phyloP scores from a whole-genome alignment of 2,888 invertebrate species.

The Harpalus rufipes region DNA sequence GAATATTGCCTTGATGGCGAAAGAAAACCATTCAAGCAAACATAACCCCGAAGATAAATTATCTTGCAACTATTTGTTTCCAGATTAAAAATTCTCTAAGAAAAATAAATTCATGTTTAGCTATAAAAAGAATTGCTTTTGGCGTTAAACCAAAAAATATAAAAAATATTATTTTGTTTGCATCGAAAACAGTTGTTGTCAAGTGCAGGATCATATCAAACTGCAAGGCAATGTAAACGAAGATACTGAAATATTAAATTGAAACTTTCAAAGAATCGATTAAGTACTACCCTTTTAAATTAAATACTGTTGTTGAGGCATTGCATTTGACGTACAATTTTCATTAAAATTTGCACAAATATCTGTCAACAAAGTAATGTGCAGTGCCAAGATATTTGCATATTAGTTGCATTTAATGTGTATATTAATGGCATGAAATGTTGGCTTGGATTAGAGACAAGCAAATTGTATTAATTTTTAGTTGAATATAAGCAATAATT shows the following conservation, averaged over 20 bases:
- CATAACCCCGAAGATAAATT: neutral
- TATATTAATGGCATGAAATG: too few species aligned
- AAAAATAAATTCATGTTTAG: neutral
- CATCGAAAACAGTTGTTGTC: constrained; percentile 3
- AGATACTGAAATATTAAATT: neutral
- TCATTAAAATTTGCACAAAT: too few species aligned
- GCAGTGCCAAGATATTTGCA: too few species aligned
- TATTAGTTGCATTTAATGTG: too few species aligned
- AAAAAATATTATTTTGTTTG: constrained; percentile 7
- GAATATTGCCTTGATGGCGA: neutral
- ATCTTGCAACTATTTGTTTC: neutral
- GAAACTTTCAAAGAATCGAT: neutral
- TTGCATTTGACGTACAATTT: too few species aligned
- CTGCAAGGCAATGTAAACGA: neutral
- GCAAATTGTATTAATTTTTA: too few species aligned
- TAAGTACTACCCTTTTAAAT: neutral
- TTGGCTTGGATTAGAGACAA: too few species aligned
- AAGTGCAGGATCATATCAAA: neutral
- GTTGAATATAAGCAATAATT: neutral
- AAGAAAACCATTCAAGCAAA: neutral
- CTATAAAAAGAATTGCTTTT: constrained; percentile 5
- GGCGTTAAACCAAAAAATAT: neutral
- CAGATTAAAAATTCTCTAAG: neutral
- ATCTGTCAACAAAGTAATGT: too few species aligned
- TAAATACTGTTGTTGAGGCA: too few species aligned